Base-by-base conservation (phyloP, 2,888 invertebrate species). In the Bellardia pandia region DNA sequence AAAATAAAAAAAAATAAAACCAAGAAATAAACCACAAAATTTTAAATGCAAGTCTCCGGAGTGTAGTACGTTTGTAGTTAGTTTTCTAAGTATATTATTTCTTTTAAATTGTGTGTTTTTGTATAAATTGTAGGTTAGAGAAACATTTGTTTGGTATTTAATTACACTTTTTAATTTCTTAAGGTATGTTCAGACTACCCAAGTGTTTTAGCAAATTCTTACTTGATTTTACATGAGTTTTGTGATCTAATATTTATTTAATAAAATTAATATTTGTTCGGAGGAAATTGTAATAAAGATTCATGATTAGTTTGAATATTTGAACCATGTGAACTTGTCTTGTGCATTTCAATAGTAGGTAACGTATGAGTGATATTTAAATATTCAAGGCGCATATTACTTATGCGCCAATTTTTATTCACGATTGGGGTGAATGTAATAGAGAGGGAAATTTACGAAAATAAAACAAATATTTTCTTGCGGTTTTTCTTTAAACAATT, bases 11-110 rank as follows among this genome's bases (percentile, higher is more conserved):
- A 60, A 60, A 60, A 33, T 60, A 33, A 33, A 60, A 60, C 13
- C 60, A 16, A 74, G 16, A 23, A 69, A 53, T 71, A 48, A 81
- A 77, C 64, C 45, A 58, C 33, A 56, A 77, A 23, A 62, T 82
- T 64, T 30, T 66, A 69, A 60, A 58, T 1, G 58, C 76, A 76
- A 51, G 53, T 69, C 75, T 60, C 48, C 53, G n/a, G 33, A 76
- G 68, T 51, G n/a, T n/a, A 48, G 2, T 8, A 13, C 5, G 11
- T 13, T 40, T 75, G 11, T 5, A 37, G 4, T 37, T 51, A 75
- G 33, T 9, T 45, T 60, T 60, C n/a, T 16, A n/a, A 11, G 1
- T 53, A 16, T 37, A n/a, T 37, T 23, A 30, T 14, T 42, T 64
- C 14, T 56, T 56, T 14, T n/a, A 68, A 60, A 60, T 60, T 33